These are phyloP conservation scores for Anser cygnoides DNA, from an alignment of 2,113 vertebrate species.

Conservation along the genomic window DNA sequence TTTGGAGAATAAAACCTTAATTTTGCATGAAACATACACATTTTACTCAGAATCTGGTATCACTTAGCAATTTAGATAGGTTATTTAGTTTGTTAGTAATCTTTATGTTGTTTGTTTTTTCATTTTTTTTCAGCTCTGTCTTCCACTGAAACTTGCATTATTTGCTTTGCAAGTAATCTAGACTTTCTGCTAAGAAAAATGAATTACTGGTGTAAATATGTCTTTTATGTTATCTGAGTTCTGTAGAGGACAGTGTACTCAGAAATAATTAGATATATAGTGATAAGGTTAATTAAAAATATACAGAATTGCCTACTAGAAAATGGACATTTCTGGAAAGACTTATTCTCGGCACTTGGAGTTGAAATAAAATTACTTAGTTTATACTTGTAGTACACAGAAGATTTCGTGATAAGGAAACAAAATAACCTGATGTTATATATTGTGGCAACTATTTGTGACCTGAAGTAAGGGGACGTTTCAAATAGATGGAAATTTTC, in stretches of 20 bases:
- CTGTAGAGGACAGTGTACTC: not conserved
- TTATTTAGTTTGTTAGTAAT: not conserved
- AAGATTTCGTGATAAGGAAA: not conserved
- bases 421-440: not conserved
- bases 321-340: not conserved
- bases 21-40: not conserved
- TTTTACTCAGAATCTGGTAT: not conserved
- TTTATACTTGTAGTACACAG: not conserved
- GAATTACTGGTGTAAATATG: not conserved
- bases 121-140: not conserved
- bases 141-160: not conserved
- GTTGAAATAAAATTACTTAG: not conserved
- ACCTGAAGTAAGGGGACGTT: not conserved
- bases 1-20: not conserved
- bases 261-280: not conserved
- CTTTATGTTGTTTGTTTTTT: not conserved
- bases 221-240: not conserved
- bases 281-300: constrained; percentile 17
- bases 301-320: not conserved
- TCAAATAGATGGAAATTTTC: not conserved
- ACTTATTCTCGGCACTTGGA: not conserved
- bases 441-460: not conserved
- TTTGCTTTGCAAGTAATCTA: not conserved
- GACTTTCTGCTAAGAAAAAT: not conserved
- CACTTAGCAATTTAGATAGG: not conserved